A percentile compares a stretch with the other conserved stretches of the same genome.
Conservation (phyloP, 2,113 vertebrate species). For the Uropsilus gracilis region DNA sequence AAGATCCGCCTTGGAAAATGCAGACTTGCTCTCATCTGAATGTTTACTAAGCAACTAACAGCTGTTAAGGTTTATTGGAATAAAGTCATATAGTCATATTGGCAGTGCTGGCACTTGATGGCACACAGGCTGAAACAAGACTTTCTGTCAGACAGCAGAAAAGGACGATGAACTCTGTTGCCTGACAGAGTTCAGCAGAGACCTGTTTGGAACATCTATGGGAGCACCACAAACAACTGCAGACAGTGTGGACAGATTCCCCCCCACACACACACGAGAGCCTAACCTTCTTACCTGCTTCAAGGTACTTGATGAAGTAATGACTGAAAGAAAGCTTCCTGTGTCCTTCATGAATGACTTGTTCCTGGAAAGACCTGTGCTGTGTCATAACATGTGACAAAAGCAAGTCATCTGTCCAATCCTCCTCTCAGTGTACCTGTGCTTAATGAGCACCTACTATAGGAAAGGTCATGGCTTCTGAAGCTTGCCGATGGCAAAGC, state of each 20-base stretch:
- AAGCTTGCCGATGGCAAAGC: neutral
- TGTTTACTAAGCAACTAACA: slow-evolving; percentile 28
- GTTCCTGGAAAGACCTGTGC: neutral
- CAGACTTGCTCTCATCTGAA: neutral
- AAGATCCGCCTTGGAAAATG: slow-evolving; percentile 32
- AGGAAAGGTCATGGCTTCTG: neutral
- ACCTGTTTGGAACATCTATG: neutral
- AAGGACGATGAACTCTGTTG: neutral
- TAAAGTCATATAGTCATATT: slow-evolving; percentile 11
- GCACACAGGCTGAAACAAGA: neutral
- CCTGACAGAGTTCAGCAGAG: neutral
- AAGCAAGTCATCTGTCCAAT: neutral
- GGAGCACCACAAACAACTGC: neutral
- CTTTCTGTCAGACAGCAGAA: neutral
- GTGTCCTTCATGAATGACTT: neutral
- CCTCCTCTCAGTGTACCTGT: neutral
- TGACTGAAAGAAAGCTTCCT: neutral
- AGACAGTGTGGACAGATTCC: neutral
- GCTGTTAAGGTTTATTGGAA: neutral
- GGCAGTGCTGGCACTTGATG: neutral
- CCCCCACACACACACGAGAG: neutral
- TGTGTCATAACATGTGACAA: neutral
- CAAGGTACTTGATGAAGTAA: neutral
- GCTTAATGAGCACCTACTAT: neutral
- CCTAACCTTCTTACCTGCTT: too few relatives aligned